These are phyloP conservation scores for Sebastes variabilis DNA, from an alignment of 2,797 vertebrate genomes.

Conservation along the genomic window DNA sequence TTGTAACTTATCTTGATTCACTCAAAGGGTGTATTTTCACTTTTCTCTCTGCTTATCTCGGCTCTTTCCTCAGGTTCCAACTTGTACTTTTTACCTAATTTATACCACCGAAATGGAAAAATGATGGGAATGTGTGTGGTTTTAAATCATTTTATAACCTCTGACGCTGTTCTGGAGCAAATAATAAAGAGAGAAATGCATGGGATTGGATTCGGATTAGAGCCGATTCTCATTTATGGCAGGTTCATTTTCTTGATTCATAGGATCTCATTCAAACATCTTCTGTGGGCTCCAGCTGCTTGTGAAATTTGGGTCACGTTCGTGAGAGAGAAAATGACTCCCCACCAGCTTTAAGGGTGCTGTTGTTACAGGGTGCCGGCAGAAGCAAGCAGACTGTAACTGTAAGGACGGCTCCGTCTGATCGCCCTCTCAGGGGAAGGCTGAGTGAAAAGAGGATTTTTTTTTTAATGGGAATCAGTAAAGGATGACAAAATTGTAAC, in stretches of 20 bases:
- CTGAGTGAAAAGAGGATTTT: slow-evolving; percentile 1
- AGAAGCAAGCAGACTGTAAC: background rate
- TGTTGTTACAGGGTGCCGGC: background rate
- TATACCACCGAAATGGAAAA: slow-evolving; percentile 24
- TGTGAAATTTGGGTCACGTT: slow-evolving; percentile 17
- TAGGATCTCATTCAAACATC: slow-evolving; percentile 27
- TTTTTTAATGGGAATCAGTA: slow-evolving; percentile 10
- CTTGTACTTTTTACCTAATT: slow-evolving; percentile 33
- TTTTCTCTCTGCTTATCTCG: slow-evolving; percentile 9
- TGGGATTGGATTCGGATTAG: background rate
- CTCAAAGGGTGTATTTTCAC: slow-evolving; percentile 33
- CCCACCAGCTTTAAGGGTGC: background rate
- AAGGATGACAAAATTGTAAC: background rate
- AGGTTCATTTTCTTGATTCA: slow-evolving; percentile 38
- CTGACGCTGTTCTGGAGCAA: slow-evolving; percentile 12
- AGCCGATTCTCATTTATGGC: slow-evolving; percentile 10
- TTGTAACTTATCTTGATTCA: slow-evolving; percentile 38
- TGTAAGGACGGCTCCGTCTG: background rate
- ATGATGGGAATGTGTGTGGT: slow-evolving; percentile 2
- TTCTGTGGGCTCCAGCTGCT: slow-evolving; percentile 3
- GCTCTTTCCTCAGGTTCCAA: background rate
- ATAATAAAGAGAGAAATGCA: slow-evolving; percentile 12
- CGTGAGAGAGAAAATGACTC: background rate
- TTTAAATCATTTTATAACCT: slow-evolving; percentile 12
- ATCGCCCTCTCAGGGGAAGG: background rate